Evolutionary conservation across 2,888 invertebrate species (phyloP).

Genomic region (Epiperipatus broadwayi): DNA sequence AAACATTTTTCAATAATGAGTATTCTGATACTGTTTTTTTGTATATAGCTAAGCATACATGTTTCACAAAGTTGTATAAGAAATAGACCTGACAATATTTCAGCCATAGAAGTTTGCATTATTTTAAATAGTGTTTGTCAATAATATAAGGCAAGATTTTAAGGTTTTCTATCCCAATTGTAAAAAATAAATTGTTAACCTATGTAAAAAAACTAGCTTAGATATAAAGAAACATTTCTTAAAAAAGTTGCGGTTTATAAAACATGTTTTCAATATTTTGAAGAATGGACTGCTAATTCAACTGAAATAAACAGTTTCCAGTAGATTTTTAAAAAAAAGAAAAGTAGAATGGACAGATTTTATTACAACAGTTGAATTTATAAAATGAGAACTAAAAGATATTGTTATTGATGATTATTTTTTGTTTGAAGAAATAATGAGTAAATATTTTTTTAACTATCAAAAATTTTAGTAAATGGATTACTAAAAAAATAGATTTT

Average conservation of each 20-base stretch:
- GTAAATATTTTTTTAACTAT: conserved; percentile 4
- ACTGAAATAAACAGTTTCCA: no score
- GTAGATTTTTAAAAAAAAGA: conserved; percentile 5
- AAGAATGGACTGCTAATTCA: conserved; percentile 12
- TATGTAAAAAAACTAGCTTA: conserved; percentile 10
- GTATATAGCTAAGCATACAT: no score
- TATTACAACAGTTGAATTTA: no score
- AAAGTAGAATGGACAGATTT: conserved; percentile 10
- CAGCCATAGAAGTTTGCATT: conserved; percentile 9
- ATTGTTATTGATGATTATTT: conserved; percentile 5
- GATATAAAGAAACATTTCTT: conserved; percentile 7
- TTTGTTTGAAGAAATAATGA: conserved; percentile 12
- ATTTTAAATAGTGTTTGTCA: conserved; percentile 11
- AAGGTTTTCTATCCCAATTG: conserved; percentile 6
- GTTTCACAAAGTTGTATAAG: conserved; percentile 10
- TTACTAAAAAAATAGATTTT: conserved; percentile 11
- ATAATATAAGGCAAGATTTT: conserved; percentile 11
- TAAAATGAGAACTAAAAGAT: no score
- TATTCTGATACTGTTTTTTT: no score
- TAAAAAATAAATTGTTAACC: conserved; percentile 12
- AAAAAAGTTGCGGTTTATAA: conserved; percentile 10
- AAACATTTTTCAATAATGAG: no score
- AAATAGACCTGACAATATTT: conserved; percentile 10
- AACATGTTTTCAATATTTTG: conserved; percentile 11
- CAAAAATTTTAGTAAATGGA: conserved; percentile 8